Conservation (phyloP, 2,888 invertebrate genomes). For the Escarpia spicata region DNA sequence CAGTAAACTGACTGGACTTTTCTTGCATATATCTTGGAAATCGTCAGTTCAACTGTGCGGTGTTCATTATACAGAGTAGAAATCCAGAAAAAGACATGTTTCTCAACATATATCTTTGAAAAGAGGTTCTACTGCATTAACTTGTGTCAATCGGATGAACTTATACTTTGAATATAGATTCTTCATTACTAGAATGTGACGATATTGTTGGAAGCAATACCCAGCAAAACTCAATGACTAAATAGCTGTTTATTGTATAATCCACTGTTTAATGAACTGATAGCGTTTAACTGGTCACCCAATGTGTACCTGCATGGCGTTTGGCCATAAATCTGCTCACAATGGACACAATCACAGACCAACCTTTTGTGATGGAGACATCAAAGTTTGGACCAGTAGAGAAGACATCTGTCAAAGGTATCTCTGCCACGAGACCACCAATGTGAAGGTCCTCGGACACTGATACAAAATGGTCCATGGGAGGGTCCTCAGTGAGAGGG, state of each 20-base stretch:
- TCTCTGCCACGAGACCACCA: slow-evolving; percentile 48
- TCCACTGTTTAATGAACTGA: neutral
- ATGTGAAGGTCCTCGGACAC: slow-evolving; percentile 51
- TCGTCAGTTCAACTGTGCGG: too few relatives aligned
- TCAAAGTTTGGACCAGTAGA: slow-evolving; percentile 47
- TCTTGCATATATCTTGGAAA: too few relatives aligned
- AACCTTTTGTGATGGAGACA: slow-evolving; percentile 41
- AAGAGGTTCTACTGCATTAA: too few relatives aligned
- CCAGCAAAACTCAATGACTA: neutral
- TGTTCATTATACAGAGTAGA: too few relatives aligned
- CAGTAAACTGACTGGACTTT: too few relatives aligned
- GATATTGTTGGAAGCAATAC: neutral
- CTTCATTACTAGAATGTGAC: too few relatives aligned
- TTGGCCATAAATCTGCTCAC: neutral
- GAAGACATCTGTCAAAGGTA: slow-evolving; percentile 50
- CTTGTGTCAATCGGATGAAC: too few relatives aligned
- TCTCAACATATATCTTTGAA: too few relatives aligned
- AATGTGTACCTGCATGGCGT: neutral
- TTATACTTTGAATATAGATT: too few relatives aligned
- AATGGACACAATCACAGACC: neutral
- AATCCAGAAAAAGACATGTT: too few relatives aligned
- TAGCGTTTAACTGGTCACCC: too few relatives aligned
- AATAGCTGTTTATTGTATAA: neutral
- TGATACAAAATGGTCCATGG: slow-evolving; percentile 48
- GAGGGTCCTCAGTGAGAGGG: slow-evolving; percentile 40